Percentiles rank a stretch among this genome's conserved stretches.
phyloP scores from a whole-genome alignment of 2,113 vertebrate genomes.

The Cebus imitator region DNA sequence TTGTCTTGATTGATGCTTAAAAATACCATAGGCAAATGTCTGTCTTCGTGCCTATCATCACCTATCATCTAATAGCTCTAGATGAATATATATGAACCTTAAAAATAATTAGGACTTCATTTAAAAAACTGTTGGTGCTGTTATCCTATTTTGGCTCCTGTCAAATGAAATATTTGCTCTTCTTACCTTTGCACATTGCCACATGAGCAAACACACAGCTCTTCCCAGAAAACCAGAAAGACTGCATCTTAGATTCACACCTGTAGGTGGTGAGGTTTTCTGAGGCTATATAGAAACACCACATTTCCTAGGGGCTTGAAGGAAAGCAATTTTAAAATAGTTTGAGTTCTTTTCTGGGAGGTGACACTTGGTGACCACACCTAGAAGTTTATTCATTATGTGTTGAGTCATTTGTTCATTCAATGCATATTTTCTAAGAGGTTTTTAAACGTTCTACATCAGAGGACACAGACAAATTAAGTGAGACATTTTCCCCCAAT shows the following conservation, averaged over 20 bases:
- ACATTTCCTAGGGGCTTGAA: not conserved
- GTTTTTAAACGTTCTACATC: not conserved
- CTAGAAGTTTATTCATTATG: not conserved
- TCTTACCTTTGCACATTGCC: not conserved
- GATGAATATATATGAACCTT: not conserved
- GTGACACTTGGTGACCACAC: not conserved
- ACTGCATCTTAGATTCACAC: not conserved
- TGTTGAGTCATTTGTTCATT: not conserved
- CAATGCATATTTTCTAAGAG: not conserved
- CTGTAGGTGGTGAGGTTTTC: not conserved
- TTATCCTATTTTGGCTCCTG: not conserved
- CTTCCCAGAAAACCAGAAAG: not conserved
- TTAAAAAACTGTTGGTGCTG: not conserved
- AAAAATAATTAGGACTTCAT: slow-evolving; percentile 6
- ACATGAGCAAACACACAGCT: not conserved
- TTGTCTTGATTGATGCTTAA: not conserved
- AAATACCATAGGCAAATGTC: not conserved
- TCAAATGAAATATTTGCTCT: not conserved
- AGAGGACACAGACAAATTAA: not conserved
- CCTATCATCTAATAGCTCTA: not conserved
- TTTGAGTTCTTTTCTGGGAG: not conserved
- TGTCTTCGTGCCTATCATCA: not conserved
- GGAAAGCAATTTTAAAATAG: not conserved
- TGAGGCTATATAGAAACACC: not conserved
- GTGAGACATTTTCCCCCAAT: not conserved